A percentile compares a stretch with the other conserved stretches of the same genome.
These are phyloP conservation scores for Dasyornis broadbenti DNA, from an alignment of 2,113 vertebrate species.

Conservation along the genomic window DNA sequence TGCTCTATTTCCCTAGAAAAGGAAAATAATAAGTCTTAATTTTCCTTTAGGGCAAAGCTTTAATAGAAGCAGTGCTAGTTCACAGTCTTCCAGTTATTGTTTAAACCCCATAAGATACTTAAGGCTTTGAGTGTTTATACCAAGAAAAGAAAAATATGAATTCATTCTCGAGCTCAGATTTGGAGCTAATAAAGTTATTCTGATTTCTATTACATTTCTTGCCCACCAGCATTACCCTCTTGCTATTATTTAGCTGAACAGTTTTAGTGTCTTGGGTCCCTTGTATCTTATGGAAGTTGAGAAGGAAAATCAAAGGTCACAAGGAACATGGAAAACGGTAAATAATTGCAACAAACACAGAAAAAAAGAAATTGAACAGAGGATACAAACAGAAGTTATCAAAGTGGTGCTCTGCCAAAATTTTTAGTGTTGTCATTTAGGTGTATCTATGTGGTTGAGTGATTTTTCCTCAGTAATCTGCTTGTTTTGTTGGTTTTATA, in stretches of 20 bases:
- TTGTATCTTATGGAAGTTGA: neutral
- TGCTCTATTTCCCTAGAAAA: neutral
- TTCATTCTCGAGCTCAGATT: neutral
- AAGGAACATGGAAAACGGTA: neutral
- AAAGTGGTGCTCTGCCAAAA: neutral
- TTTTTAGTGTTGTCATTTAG: neutral
- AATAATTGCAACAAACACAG: neutral
- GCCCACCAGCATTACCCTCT: neutral
- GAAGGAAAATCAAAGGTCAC: neutral
- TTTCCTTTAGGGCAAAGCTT: slow-evolving; percentile 36
- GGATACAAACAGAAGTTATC: neutral
- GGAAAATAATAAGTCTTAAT: slow-evolving; percentile 6
- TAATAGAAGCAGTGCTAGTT: neutral
- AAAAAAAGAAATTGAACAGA: neutral
- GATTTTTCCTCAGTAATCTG: neutral
- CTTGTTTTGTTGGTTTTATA: neutral
- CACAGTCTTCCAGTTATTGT: slow-evolving; percentile 19
- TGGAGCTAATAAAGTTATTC: slow-evolving; percentile 8
- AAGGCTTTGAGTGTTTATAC: slow-evolving; percentile 7
- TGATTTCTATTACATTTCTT: neutral
- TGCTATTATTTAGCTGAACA: neutral
- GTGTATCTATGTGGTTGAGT: neutral
- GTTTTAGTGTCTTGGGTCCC: neutral
- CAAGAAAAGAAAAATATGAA: slow-evolving; percentile 1
- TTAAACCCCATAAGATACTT: slow-evolving; percentile 34